These are phyloP conservation scores for Meganola albula DNA, from an alignment of 2,888 invertebrate species.

Conservation along the genomic window DNA sequence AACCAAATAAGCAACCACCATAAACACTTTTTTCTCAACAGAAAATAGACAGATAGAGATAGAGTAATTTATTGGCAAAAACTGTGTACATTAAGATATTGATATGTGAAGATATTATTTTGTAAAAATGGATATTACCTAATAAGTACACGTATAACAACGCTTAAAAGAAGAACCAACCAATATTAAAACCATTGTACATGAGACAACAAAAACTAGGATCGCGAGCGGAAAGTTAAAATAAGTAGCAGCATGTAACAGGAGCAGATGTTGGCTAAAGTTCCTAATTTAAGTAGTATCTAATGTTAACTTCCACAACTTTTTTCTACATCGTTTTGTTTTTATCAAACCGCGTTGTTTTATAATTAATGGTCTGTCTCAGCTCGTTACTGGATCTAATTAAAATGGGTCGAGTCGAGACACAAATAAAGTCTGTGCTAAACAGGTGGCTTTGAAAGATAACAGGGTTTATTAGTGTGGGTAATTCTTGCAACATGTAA, in stretches of 20 bases:
- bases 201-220: slow-evolving; percentile 27
- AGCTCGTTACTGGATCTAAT: slow-evolving; percentile 56
- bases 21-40: no score
- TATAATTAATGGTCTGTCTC: slow-evolving; percentile 62
- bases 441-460: slow-evolving; percentile 50
- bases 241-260: slow-evolving; percentile 30
- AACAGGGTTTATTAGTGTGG: slow-evolving; percentile 28
- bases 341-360: slow-evolving; percentile 45
- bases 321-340: slow-evolving; percentile 44
- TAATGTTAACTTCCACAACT: slow-evolving; percentile 31
- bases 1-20: no score
- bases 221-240: slow-evolving; percentile 34
- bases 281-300: slow-evolving; percentile 33
- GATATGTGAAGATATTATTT: no score
- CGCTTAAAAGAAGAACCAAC: no score
- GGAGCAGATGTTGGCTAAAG: slow-evolving; percentile 40
- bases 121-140: no score
- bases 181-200: slow-evolving; percentile 22
- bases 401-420: slow-evolving; percentile 41
- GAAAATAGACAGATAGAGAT: no score
- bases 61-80: no score
- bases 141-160: no score
- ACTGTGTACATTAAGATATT: no score
- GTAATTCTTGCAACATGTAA: slow-evolving; percentile 12
- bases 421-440: slow-evolving; percentile 50